These are phyloP conservation scores for Vidua chalybeata DNA, from an alignment of 2,113 vertebrate species.

Conservation along the genomic window DNA sequence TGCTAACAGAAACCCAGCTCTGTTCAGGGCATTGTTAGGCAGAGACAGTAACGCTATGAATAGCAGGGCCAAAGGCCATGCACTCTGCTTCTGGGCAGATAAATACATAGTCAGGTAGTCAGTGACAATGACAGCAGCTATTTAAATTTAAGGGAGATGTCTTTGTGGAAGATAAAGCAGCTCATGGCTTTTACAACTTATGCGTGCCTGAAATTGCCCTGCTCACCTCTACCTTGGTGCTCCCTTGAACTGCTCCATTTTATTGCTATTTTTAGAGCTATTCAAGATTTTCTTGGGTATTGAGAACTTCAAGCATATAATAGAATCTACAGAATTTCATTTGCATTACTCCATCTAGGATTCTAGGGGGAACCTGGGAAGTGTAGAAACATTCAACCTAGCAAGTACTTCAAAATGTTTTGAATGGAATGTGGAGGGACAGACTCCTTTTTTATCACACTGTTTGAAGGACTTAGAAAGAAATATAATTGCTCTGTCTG, in stretches of 20 bases:
- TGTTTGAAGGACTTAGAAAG: background rate
- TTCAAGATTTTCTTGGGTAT: constrained; percentile 29
- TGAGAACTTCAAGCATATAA: background rate
- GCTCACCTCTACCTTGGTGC: constrained; percentile 57
- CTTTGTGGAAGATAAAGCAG: constrained; percentile 59
- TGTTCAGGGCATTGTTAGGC: constrained; percentile 53
- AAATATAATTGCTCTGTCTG: background rate
- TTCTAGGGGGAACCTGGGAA: background rate
- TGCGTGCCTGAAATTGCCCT: constrained; percentile 49
- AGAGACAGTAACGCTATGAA: constrained; percentile 32
- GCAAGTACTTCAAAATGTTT: background rate
- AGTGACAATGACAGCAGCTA: constrained; percentile 61
- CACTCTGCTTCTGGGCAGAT: constrained; percentile 62
- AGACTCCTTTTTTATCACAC: background rate
- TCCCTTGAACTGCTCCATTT: constrained; percentile 35
- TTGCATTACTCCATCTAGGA: background rate
- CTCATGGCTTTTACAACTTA: constrained; percentile 24
- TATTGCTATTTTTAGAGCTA: constrained; percentile 44
- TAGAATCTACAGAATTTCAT: background rate
- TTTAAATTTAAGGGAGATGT: constrained; percentile 63
- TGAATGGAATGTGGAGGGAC: background rate
- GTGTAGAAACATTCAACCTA: background rate
- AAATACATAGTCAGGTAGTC: constrained; percentile 66
- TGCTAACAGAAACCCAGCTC: constrained; percentile 23
- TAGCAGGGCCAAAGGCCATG: constrained; percentile 62